Percentiles rank a stretch among this genome's conserved stretches.
These are phyloP conservation scores for Pollenia amentaria DNA, from an alignment of 2,888 invertebrate genomes.

Conservation along the genomic window DNA sequence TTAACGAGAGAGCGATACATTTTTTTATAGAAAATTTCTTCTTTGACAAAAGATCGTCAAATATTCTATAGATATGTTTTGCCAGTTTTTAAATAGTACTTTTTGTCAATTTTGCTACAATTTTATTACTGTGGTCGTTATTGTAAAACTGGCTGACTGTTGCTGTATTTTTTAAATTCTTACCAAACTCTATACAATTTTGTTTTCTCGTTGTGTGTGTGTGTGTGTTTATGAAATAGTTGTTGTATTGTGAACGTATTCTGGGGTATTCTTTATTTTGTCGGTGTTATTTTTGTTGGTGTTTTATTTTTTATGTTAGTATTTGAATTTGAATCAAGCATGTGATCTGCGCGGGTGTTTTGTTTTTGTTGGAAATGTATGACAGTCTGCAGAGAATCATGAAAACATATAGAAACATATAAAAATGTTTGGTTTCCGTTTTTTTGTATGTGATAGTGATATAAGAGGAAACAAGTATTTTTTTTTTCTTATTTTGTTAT, in stretches of 20 bases:
- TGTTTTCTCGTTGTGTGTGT: neutral
- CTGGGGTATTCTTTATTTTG: conserved; percentile 6
- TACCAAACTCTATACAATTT: neutral
- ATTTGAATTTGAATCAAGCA: conserved; percentile 55
- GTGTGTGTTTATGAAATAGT: conserved; percentile 9
- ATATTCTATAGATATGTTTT: too few species aligned
- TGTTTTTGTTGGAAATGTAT: neutral
- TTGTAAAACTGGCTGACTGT: conserved; percentile 9
- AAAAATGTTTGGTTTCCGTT: conserved; percentile 45
- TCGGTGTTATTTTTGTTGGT: conserved; percentile 23
- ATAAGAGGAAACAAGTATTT: too few species aligned
- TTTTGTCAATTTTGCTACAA: neutral
- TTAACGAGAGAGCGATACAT: too few species aligned
- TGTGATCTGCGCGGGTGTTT: conserved; percentile 71
- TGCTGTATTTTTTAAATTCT: conserved; percentile 13
- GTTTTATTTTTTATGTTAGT: neutral
- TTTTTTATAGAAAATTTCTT: too few species aligned
- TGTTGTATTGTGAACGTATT: conserved; percentile 18
- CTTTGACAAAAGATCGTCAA: too few species aligned
- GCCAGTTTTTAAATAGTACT: neutral
- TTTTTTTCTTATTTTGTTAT: too few species aligned
- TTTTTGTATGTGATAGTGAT: neutral
- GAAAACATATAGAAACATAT: neutral
- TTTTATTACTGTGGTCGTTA: conserved; percentile 17
- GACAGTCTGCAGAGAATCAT: conserved; percentile 35